Evolutionary conservation across 2,797 vertebrate species (phyloP).

Genomic region (Danio jaintianensis): DNA sequence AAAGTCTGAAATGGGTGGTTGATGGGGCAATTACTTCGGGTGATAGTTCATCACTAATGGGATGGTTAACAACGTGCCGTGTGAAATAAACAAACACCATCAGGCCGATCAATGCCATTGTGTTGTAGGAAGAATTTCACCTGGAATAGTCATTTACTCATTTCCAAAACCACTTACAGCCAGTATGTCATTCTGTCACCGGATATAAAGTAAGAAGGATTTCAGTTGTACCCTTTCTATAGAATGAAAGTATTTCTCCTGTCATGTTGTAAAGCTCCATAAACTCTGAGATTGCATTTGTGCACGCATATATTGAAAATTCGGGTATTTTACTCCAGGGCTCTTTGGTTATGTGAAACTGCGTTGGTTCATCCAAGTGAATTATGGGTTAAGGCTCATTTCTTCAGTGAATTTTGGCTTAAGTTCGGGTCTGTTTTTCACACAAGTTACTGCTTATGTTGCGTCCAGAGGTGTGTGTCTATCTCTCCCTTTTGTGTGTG

Average conservation of each 20-base stretch:
- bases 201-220: neutral
- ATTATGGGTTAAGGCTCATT: too few species aligned
- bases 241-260: neutral
- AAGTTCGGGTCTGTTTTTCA: neutral
- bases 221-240: neutral
- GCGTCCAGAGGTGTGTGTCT: too few species aligned
- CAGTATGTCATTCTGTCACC: neutral
- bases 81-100: neutral
- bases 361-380: too few species aligned
- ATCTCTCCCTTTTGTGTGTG: too few species aligned
- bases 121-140: neutral
- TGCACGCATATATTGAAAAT: too few species aligned
- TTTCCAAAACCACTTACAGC: neutral
- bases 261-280: neutral
- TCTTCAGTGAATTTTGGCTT: neutral
- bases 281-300: too few species aligned
- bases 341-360: too few species aligned
- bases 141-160: neutral
- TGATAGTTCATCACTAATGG: neutral
- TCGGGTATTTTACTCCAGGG: too few species aligned
- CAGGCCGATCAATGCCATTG: neutral
- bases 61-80: neutral
- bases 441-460: too few species aligned
- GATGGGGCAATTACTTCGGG: neutral
- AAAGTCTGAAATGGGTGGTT: neutral